phyloP scores from a whole-genome alignment of 2,113 vertebrate genomes.

The Falcunculus frontatus region DNA sequence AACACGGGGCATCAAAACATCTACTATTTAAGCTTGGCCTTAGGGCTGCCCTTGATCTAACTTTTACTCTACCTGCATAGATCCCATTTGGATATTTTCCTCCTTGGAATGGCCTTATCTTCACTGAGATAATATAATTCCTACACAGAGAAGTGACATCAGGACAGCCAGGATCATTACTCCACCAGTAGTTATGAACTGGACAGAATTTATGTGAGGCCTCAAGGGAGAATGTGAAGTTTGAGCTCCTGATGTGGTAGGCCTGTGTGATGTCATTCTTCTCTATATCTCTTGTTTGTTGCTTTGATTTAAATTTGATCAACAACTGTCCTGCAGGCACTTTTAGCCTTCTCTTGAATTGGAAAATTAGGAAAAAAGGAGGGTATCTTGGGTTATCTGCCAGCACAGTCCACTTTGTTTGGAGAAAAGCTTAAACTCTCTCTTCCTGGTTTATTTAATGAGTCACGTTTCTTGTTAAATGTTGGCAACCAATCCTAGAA shows the following conservation, averaged over 20 bases:
- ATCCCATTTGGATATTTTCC: not conserved
- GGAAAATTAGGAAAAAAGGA: not conserved
- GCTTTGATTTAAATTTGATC: constrained; percentile 30
- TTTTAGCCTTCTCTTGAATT: constrained; percentile 5
- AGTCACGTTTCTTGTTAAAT: not conserved
- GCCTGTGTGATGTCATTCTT: not conserved
- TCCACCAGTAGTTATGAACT: not conserved
- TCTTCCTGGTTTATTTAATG: not conserved
- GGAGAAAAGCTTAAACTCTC: not conserved
- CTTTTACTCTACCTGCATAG: not conserved
- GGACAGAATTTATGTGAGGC: not conserved
- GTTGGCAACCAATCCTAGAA: not conserved
- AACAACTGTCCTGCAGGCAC: not conserved
- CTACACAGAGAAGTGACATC: not conserved
- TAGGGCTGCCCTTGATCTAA: not conserved
- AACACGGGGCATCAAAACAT: not conserved
- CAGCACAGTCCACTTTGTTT: not conserved
- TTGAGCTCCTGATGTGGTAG: not conserved
- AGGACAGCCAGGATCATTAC: not conserved
- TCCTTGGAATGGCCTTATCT: not conserved
- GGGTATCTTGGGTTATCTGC: not conserved
- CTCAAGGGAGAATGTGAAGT: not conserved
- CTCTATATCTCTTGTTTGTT: not conserved
- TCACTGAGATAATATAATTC: not conserved
- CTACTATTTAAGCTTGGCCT: not conserved